A percentile compares a stretch with the other conserved stretches of the same genome.
phyloP scores from a whole-genome alignment of 2,888 invertebrate genomes.

The Andricus quercusramuli region DNA sequence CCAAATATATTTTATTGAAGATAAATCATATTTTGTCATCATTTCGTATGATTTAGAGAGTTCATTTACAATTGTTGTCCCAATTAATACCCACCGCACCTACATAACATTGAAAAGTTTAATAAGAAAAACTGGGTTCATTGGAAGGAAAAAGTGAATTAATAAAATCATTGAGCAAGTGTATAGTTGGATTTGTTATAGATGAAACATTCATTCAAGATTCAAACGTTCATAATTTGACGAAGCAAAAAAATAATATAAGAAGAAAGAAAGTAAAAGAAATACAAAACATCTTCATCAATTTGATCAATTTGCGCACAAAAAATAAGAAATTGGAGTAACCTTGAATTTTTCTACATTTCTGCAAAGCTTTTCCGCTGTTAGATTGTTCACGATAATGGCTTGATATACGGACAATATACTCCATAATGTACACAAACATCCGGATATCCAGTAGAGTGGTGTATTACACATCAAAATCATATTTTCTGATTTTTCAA shows the following conservation, averaged over 20 bases:
- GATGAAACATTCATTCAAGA: too few relatives aligned
- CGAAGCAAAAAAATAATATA: too few relatives aligned
- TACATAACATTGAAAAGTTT: conserved; percentile 33
- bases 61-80: conserved; percentile 56
- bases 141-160: too few relatives aligned
- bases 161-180: too few relatives aligned
- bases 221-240: too few relatives aligned
- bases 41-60: conserved; percentile 57
- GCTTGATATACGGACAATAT: conserved; percentile 47
- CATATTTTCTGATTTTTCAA: fast-evolving
- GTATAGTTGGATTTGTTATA: too few relatives aligned
- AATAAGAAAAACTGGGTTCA: too few relatives aligned
- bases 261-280: too few relatives aligned
- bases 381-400: conserved; percentile 61
- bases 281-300: too few relatives aligned
- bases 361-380: conserved; percentile 61
- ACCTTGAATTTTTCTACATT: conserved; percentile 71
- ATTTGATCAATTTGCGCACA: too few relatives aligned
- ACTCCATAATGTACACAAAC: conserved; percentile 54
- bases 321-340: too few relatives aligned
- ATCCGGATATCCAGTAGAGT: conserved; percentile 69
- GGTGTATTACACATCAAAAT: conserved; percentile 62
- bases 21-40: conserved; percentile 58
- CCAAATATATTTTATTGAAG: conserved; percentile 57
- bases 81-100: conserved; percentile 62